Percentiles rank a stretch among this genome's conserved stretches.
These are phyloP conservation scores for Thymelicus acteon DNA, from an alignment of 2,888 invertebrate genomes.

Conservation along the genomic window DNA sequence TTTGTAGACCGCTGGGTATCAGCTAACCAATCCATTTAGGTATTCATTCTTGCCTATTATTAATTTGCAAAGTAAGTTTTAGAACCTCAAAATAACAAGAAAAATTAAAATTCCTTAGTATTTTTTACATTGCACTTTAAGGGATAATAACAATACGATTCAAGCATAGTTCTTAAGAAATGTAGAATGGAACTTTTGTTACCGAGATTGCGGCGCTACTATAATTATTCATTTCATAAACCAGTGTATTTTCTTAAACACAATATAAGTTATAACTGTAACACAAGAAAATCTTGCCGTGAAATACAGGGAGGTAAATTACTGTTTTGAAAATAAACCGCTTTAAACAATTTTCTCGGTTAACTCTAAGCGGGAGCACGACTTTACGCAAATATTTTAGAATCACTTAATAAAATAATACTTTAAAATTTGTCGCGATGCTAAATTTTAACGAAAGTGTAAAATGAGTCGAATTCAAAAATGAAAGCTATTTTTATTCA, in stretches of 20 bases:
- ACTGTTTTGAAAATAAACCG: conserved; percentile 32
- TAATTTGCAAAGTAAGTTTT: not conserved
- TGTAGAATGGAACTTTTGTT: conserved; percentile 72
- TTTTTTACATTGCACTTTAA: conserved; percentile 1
- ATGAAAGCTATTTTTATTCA: conserved; percentile 37
- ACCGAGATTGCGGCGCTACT: conserved; percentile 68
- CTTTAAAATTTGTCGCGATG: conserved; percentile 1
- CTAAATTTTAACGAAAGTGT: conserved; percentile 22
- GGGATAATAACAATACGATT: conserved; percentile 8
- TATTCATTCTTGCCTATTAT: conserved; percentile 14
- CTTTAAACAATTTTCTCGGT: conserved; percentile 20
- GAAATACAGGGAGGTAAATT: conserved; percentile 25
- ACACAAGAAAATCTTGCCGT: conserved; percentile 11
- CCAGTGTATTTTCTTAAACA: conserved; percentile 25
- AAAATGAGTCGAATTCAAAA: conserved; percentile 33
- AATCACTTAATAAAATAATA: conserved; percentile 18
- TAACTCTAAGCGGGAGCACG: conserved; percentile 14
- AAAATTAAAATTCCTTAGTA: not conserved
- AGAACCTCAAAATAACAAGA: conserved; percentile 1
- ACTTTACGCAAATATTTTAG: conserved; percentile 20
- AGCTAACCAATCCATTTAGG: conserved; percentile 27
- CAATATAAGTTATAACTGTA: conserved; percentile 29
- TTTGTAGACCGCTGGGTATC: conserved; percentile 12
- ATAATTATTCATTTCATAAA: conserved; percentile 64
- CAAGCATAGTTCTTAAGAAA: conserved; percentile 58